Evolutionary conservation across 2,113 vertebrate species (phyloP).

Genomic region (Pimephales promelas): DNA sequence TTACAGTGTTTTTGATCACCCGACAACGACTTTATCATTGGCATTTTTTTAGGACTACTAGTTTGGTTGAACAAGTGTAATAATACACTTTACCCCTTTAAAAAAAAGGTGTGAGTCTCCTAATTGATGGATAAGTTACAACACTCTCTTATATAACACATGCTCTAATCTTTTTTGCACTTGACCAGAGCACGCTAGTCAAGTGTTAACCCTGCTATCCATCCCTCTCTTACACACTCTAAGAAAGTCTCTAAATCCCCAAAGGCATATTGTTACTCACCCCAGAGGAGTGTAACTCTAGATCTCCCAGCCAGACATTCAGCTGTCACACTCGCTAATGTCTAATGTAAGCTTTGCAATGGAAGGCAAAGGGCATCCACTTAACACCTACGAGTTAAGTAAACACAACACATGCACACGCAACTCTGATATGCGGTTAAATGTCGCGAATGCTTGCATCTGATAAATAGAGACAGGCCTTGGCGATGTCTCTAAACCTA

Average conservation of each 20-base stretch:
- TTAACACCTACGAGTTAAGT: constrained; percentile 66
- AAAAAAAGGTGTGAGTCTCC: background rate
- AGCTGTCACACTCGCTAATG: constrained; percentile 28
- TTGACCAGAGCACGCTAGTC: constrained; percentile 16
- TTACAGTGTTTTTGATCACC: background rate
- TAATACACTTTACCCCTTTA: background rate
- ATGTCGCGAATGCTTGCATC: constrained; percentile 35
- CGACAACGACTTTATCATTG: background rate
- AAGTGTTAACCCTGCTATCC: constrained; percentile 7
- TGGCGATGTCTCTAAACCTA: background rate
- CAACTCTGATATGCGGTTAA: constrained; percentile 65
- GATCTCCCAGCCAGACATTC: background rate
- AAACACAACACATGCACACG: constrained; percentile 60
- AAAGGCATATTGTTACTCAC: constrained; percentile 40
- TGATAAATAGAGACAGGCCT: constrained; percentile 15
- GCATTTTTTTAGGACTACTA: background rate
- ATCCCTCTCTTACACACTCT: background rate
- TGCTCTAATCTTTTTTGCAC: constrained; percentile 18
- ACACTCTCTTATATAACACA: background rate
- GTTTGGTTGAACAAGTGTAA: background rate
- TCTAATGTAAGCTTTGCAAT: constrained; percentile 36
- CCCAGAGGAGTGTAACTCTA: constrained; percentile 35
- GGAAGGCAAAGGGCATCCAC: constrained; percentile 42
- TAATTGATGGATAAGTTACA: background rate
- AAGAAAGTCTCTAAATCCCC: constrained; percentile 27